Conservation (phyloP, 2,797 vertebrate genomes). For the Coccyzus lansbergi region DNA sequence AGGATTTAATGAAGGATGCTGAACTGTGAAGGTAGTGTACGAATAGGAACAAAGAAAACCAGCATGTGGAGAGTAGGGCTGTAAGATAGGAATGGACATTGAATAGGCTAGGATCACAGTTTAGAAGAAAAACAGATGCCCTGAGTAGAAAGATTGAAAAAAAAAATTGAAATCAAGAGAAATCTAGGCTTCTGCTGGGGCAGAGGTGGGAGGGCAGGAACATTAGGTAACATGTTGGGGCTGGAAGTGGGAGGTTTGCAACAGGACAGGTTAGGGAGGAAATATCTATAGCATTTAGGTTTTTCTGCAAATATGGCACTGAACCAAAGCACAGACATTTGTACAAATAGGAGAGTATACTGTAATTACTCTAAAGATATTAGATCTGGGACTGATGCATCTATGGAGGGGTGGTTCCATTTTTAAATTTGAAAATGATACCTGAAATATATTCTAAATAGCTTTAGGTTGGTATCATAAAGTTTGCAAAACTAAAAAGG, state of each 20-base stretch:
- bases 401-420: fast-evolving
- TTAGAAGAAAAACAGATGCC: background rate
- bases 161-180: background rate
- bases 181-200: background rate
- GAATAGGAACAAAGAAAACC: background rate
- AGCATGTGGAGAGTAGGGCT: background rate
- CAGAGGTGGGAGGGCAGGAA: background rate
- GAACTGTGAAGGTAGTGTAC: background rate
- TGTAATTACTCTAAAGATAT: constrained; percentile 6
- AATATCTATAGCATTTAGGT: background rate
- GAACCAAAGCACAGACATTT: constrained; percentile 17
- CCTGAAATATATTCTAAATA: background rate
- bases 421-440: background rate
- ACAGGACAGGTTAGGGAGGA: background rate
- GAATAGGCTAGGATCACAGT: background rate
- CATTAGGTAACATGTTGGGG: background rate
- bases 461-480: background rate
- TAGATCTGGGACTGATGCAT: background rate
- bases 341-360: background rate
- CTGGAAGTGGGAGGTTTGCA: background rate
- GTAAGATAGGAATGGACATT: background rate
- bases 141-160: background rate
- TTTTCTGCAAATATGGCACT: constrained; percentile 16
- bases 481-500: background rate
- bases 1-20: background rate